phyloP scores from a whole-genome alignment of 2,888 invertebrate genomes.

The Drosophila incognita region DNA sequence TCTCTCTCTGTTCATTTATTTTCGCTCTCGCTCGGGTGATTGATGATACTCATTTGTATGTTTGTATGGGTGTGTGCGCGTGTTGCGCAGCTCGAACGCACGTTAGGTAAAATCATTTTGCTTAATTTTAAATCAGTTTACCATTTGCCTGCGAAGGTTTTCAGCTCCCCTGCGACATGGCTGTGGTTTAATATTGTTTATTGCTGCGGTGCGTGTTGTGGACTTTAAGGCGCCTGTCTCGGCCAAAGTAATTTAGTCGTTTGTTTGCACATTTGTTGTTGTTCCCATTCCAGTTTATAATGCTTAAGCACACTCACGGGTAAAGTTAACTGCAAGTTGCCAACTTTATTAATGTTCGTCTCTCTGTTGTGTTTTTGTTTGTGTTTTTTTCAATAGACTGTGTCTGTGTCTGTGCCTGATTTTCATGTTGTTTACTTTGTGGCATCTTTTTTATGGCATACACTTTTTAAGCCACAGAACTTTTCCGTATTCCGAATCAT shows the following conservation, averaged over 20 bases:
- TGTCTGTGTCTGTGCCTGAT: constrained; percentile 43
- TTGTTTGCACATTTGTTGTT: constrained; percentile 60
- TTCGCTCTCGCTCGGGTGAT: constrained; percentile 51
- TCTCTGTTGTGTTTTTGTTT: constrained; percentile 39
- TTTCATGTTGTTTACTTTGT: constrained; percentile 40
- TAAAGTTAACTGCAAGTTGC: constrained; percentile 75
- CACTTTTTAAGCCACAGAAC: constrained; percentile 24
- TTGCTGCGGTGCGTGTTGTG: constrained; percentile 70
- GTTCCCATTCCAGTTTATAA: constrained; percentile 59
- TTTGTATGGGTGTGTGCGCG: constrained; percentile 16
- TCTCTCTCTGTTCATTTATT: constrained; percentile 9
- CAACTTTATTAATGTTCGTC: constrained; percentile 75
- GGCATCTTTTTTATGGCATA: constrained; percentile 43
- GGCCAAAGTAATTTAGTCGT: constrained; percentile 66
- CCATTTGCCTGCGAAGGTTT: constrained; percentile 63
- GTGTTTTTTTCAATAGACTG: constrained; percentile 40
- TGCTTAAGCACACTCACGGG: constrained; percentile 78
- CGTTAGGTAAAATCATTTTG: constrained; percentile 71
- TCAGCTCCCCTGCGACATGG: constrained; percentile 14
- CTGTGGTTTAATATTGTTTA: constrained; percentile 72
- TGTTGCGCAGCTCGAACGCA: constrained; percentile 20
- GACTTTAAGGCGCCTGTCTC: constrained; percentile 61
- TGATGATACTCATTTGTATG: constrained; percentile 75
- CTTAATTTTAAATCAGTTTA: constrained; percentile 80
- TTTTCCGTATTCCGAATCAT: constrained; percentile 19